A percentile compares a stretch with the other conserved stretches of the same genome.
Conservation (phyloP, 2,888 invertebrate genomes). For the Drosophila peninsularis region DNA sequence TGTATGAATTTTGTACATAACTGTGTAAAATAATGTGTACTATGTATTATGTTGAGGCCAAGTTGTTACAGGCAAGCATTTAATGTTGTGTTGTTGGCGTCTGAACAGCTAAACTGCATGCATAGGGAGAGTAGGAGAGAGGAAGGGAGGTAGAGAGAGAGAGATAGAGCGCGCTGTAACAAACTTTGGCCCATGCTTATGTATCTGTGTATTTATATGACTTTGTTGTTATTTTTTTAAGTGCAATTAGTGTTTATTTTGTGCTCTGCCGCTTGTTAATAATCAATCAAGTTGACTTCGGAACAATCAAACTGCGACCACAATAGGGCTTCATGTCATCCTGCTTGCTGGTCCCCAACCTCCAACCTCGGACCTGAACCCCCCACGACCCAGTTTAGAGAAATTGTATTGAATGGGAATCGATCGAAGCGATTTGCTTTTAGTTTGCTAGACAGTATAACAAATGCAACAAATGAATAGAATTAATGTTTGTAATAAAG, state of each 20-base stretch:
- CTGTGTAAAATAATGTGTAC: slow-evolving; percentile 41
- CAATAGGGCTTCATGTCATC: slow-evolving; percentile 29
- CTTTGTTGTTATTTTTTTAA: slow-evolving; percentile 77
- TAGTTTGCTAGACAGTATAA: slow-evolving; percentile 25
- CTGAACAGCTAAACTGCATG: background rate
- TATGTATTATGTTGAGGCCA: slow-evolving; percentile 19
- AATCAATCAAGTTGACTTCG: slow-evolving; percentile 25
- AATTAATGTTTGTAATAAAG: slow-evolving; percentile 54
- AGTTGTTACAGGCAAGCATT: slow-evolving; percentile 30
- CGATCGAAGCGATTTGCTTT: slow-evolving; percentile 23
- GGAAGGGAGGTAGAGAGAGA: background rate
- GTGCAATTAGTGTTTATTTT: slow-evolving; percentile 58
- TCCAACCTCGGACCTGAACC: background rate
- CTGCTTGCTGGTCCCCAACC: slow-evolving; percentile 20
- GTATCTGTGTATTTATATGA: slow-evolving; percentile 17
- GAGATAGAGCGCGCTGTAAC: background rate
- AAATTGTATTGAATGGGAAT: slow-evolving; percentile 34
- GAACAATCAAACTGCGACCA: slow-evolving; percentile 21
- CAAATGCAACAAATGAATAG: slow-evolving; percentile 49
- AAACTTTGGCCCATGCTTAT: slow-evolving; percentile 27
- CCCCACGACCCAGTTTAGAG: slow-evolving; percentile 33
- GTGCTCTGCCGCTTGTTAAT: slow-evolving; percentile 22
- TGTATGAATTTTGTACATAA: slow-evolving; percentile 50
- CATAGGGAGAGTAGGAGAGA: background rate
- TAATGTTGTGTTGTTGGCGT: slow-evolving; percentile 15